phyloP scores from a whole-genome alignment of 1,140 invertebrate genomes.

The Pseudomyrmex flavicornis region DNA sequence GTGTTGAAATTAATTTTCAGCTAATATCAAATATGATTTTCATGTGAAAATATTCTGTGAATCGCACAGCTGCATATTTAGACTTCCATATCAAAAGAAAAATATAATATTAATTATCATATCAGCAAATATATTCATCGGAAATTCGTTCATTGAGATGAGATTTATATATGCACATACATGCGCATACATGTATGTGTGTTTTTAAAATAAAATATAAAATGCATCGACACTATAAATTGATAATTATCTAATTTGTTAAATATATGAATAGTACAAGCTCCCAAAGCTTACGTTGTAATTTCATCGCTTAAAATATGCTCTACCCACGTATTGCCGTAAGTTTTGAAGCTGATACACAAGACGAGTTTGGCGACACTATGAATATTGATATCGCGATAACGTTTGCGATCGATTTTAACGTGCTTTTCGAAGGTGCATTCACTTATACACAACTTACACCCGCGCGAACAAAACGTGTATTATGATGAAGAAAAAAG shows the following conservation, averaged over 20 bases:
- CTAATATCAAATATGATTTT: background rate
- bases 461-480: background rate
- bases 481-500: background rate
- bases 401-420: conserved; percentile 14
- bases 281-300: background rate
- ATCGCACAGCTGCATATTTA: background rate
- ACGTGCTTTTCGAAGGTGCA: conserved; percentile 4
- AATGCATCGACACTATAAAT: background rate
- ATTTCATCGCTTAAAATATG: background rate
- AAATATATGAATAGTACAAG: background rate
- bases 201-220: background rate
- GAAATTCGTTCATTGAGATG: too few relatives aligned
- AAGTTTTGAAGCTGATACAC: background rate
- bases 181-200: too few relatives aligned
- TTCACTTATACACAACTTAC: background rate
- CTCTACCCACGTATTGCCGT: background rate
- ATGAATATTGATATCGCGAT: background rate
- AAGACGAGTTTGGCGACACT: background rate
- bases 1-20: conserved; percentile 7
- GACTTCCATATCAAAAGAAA: background rate
- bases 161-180: too few relatives aligned
- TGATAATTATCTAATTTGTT: background rate
- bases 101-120: background rate
- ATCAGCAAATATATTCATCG: background rate
- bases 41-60: background rate